phyloP scores from a whole-genome alignment of 2,888 invertebrate species.

The Cephus pulcher region DNA sequence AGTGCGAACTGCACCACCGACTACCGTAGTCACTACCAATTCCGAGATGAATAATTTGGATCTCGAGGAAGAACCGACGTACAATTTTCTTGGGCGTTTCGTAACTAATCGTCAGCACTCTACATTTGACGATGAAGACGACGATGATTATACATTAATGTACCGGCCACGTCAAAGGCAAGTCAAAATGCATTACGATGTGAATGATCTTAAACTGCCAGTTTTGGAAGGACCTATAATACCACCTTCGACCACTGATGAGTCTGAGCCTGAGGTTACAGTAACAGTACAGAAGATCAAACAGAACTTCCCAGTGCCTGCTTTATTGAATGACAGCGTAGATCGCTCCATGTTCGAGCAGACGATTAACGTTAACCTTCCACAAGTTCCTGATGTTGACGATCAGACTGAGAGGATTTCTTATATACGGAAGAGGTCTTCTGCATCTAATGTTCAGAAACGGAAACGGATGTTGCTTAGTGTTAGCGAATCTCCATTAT shows the following conservation, averaged over 20 bases:
- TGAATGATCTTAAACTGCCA: slow-evolving; percentile 53
- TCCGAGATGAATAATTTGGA: too few relatives aligned
- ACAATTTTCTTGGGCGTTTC: slow-evolving; percentile 28
- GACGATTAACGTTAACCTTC: not conserved
- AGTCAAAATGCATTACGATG: slow-evolving; percentile 38
- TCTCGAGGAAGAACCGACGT: slow-evolving; percentile 12
- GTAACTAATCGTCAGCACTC: slow-evolving; percentile 40
- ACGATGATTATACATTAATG: slow-evolving; percentile 57
- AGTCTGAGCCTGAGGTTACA: slow-evolving; percentile 46
- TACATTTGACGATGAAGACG: slow-evolving; percentile 36
- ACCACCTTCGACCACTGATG: slow-evolving; percentile 4
- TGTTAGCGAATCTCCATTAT: slow-evolving; percentile 23
- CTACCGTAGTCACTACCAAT: too few relatives aligned
- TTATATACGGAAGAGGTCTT: not conserved
- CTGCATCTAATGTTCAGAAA: not conserved
- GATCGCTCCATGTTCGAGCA: not conserved
- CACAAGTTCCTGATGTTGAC: not conserved
- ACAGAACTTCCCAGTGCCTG: slow-evolving; percentile 1
- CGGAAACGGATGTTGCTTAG: not conserved
- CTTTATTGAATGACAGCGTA: not conserved
- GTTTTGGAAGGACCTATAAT: slow-evolving; percentile 36
- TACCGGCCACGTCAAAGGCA: slow-evolving; percentile 9
- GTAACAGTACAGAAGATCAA: slow-evolving; percentile 31
- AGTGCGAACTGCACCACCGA: too few relatives aligned
- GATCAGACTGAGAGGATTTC: not conserved